Evolutionary conservation across 1,140 invertebrate genomes (phyloP), one percentile per base, ranked within the genome.

Genomic region (Drosophila fuyamai): DNA sequence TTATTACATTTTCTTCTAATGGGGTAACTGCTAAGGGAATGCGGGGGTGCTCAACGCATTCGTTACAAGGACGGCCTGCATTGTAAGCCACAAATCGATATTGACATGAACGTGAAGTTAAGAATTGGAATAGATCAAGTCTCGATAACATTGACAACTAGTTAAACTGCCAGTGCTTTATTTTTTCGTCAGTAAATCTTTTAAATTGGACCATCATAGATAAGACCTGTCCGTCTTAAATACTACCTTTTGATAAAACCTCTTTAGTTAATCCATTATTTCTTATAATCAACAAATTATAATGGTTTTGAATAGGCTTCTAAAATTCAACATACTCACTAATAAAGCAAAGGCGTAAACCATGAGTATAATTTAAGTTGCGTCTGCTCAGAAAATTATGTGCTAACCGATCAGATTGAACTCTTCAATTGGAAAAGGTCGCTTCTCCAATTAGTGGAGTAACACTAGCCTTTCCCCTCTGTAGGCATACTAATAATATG

Each of bases 341-440:
- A 7, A 32, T 7, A 32, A 7, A 32, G 5, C 1, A 32, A 32
- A 32, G 7, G 5, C 29, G 29, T 29, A 29, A 29, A 5, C 29
- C 29, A 0, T 29, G 29, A 29, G 29, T 32, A 32, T 41, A 41
- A 6, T 46, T 5, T 46, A 1, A 2, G 1, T n/a, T 41, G 10
- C 3, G 12, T 59, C 13, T 36, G 32, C 2, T 44, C 14, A 29
- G n/a, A 23, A 38, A 48, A 32, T 54, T 51, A 32, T 65, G 55
- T 57, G 41, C 51, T 29, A 55, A 23, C 40, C 48, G 53, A 68
- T 61, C 58, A 63, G 56, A 68, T 71, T 90, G 78, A 89, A 85
- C 85, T 76, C 65, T 81, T 68, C 70, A 90, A 84, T 90, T 76
- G 56, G 53, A 27, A 66, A 46, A 81, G 84, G 81, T 89, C 78